These are phyloP conservation scores for Zaprionus ornatus DNA, from an alignment of 1,140 invertebrate species.

Conservation along the genomic window DNA sequence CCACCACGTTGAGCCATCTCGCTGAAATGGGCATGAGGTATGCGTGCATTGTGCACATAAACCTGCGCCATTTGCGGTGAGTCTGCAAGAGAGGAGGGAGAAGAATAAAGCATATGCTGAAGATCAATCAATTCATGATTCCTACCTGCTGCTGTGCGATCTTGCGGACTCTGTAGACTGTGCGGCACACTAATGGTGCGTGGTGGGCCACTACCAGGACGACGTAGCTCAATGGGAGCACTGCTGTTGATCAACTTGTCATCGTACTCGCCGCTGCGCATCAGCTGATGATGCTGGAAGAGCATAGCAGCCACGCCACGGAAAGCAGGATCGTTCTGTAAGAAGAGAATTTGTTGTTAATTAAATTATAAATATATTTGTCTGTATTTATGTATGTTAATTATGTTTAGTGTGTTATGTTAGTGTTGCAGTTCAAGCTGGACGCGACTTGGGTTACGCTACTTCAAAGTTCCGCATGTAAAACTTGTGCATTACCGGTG, in stretches of 20 bases:
- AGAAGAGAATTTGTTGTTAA: neutral
- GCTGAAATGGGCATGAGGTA: constrained; percentile 83
- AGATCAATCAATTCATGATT: neutral
- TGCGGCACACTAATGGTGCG: constrained; percentile 84
- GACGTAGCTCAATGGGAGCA: constrained; percentile 89
- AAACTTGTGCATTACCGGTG: constrained; percentile 87
- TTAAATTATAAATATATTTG: neutral
- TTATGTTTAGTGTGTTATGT: neutral
- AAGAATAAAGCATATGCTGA: neutral
- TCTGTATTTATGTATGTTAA: neutral
- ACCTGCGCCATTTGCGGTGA: constrained; percentile 90
- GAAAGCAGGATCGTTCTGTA: constrained; percentile 87
- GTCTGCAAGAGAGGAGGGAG: constrained; percentile 74
- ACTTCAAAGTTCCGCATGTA: constrained; percentile 73
- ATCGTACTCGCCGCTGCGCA: constrained; percentile 83
- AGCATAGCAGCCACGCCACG: constrained; percentile 84
- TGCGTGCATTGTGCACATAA: constrained; percentile 85
- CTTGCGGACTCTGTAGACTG: constrained; percentile 88
- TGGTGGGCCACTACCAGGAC: constrained; percentile 84
- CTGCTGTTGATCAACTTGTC: constrained; percentile 86
- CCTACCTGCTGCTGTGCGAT: constrained; percentile 89
- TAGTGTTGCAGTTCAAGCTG: neutral
- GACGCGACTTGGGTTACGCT: constrained; percentile 63
- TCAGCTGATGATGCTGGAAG: constrained; percentile 89
- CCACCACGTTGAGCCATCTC: constrained; percentile 75